These are phyloP conservation scores for Protomyctophum bolini DNA, from an alignment of 2,113 vertebrate genomes.

Conservation along the genomic window DNA sequence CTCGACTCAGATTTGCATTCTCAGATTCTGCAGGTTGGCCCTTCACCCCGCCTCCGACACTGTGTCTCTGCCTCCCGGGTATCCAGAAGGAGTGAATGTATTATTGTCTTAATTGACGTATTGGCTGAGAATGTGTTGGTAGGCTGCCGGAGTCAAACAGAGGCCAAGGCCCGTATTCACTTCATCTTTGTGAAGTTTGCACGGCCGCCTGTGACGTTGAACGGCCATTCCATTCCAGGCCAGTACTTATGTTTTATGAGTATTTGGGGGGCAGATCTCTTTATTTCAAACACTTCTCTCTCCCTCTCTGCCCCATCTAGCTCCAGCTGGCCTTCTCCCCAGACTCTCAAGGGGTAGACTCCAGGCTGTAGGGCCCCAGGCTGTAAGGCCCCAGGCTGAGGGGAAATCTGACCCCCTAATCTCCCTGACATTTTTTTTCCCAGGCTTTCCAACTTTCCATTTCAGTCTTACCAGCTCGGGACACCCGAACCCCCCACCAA, in stretches of 20 bases:
- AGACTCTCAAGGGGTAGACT: constrained; percentile 9
- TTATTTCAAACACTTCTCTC: background rate
- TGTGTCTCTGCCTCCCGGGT: constrained; percentile 16
- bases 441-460: constrained; percentile 71
- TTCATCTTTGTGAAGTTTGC: constrained; percentile 27
- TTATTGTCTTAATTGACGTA: constrained; percentile 75
- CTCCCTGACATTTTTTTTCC: constrained; percentile 18
- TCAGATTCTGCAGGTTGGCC: constrained; percentile 25
- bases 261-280: background rate
- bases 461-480: constrained; percentile 53
- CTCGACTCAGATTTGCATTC: constrained; percentile 17
- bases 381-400: constrained; percentile 16
- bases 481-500: constrained; percentile 43
- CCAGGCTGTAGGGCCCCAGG: constrained; percentile 26
- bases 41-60: background rate
- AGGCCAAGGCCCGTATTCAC: constrained; percentile 36
- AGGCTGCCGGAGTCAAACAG: constrained; percentile 57
- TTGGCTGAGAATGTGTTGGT: constrained; percentile 55
- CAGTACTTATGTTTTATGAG: constrained; percentile 19
- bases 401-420: constrained; percentile 59
- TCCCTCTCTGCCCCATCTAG: background rate
- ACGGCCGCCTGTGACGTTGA: background rate
- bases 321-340: constrained; percentile 46
- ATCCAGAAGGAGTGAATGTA: constrained; percentile 62
- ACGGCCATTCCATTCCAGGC: background rate